phyloP scores from a whole-genome alignment of 2,113 vertebrate species.

The Ophthalmolycus amberensis region DNA sequence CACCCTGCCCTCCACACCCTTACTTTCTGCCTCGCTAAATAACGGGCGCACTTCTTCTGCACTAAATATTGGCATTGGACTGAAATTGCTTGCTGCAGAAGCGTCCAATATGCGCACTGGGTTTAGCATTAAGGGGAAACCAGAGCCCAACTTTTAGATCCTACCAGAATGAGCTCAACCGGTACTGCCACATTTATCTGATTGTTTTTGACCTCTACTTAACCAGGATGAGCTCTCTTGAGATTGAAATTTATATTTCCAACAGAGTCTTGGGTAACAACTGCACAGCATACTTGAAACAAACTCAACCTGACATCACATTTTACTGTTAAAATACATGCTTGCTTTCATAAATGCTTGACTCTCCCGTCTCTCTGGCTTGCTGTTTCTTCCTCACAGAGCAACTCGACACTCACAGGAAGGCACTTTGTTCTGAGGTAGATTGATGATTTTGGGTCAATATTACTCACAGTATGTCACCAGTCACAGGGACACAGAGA shows the following conservation, averaged over 20 bases:
- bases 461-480: slow-evolving; percentile 41
- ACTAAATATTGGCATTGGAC: background rate
- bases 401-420: slow-evolving; percentile 5
- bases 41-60: background rate
- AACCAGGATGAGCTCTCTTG: slow-evolving; percentile 12
- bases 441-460: slow-evolving; percentile 14
- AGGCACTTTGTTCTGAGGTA: slow-evolving; percentile 30
- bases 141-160: background rate
- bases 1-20: background rate
- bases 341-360: slow-evolving; percentile 12
- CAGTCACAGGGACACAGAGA: slow-evolving; percentile 17
- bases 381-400: slow-evolving; percentile 3
- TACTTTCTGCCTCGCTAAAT: background rate
- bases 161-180: slow-evolving; percentile 11
- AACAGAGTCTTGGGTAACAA: background rate
- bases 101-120: background rate
- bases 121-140: background rate
- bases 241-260: background rate
- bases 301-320: slow-evolving; percentile 12
- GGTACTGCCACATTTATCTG: background rate
- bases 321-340: slow-evolving; percentile 6
- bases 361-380: slow-evolving; percentile 4
- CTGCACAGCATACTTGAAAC: slow-evolving; percentile 1
- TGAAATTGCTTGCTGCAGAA: background rate
- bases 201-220: background rate